Conservation (phyloP, 2,113 vertebrate genomes). For the Salvelinus alpinus region DNA sequence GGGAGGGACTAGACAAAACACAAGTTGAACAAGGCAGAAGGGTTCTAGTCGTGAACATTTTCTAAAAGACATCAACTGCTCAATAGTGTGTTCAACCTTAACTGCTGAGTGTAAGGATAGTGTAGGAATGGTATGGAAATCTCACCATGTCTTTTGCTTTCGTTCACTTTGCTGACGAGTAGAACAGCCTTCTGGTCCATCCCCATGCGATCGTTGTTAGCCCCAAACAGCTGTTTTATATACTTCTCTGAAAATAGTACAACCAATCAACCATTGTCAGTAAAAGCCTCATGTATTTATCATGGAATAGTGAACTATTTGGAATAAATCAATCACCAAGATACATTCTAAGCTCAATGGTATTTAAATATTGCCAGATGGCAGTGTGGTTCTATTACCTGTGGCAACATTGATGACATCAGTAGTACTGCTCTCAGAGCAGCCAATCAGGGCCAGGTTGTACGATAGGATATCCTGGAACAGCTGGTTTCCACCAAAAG, state of each 20-base stretch:
- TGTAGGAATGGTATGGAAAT: background rate
- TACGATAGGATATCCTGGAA: constrained; percentile 96
- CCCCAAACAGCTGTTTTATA: constrained; percentile 90
- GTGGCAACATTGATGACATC: constrained; percentile 82
- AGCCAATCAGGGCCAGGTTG: constrained; percentile 88
- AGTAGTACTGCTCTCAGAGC: constrained; percentile 81
- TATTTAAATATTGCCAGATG: background rate
- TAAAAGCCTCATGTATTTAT: background rate
- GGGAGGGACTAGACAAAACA: constrained; percentile 80
- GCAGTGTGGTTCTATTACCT: constrained; percentile 69
- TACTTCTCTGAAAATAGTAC: constrained; percentile 83
- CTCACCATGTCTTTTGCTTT: constrained; percentile 90
- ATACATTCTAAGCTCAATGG: background rate
- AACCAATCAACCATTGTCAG: background rate
- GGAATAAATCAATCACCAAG: too few species aligned
- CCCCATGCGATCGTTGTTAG: constrained; percentile 91
- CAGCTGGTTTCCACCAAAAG: constrained; percentile 83
- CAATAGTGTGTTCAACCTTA: too few species aligned
- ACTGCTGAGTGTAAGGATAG: background rate
- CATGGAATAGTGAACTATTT: too few species aligned
- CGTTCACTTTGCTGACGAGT: constrained; percentile 94
- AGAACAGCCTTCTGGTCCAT: constrained; percentile 96
- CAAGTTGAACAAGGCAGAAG: background rate
- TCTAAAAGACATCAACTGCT: background rate
- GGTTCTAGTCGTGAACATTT: background rate